A percentile compares a stretch with the other conserved stretches of the same genome.
phyloP scores from a whole-genome alignment of 2,888 invertebrate genomes.

The Synergus gifuensis region DNA sequence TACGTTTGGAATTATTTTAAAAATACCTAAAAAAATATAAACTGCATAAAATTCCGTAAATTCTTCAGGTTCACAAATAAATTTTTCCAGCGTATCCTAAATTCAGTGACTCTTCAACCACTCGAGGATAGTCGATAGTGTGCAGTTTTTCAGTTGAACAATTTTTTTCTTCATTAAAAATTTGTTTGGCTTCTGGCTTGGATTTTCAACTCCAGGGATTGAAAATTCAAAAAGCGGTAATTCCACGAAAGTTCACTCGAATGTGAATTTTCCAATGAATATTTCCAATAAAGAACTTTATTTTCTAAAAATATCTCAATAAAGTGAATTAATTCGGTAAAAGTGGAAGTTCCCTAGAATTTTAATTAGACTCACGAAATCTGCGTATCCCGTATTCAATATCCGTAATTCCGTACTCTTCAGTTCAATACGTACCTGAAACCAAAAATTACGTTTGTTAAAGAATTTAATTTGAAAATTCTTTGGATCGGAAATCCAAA shows the following conservation, averaged over 20 bases:
- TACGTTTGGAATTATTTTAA: too few species aligned
- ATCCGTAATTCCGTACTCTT: neutral
- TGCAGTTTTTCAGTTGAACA: neutral
- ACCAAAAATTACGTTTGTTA: constrained; percentile 49
- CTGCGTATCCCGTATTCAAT: neutral
- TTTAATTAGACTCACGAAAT: neutral
- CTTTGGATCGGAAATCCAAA: neutral
- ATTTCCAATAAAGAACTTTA: neutral
- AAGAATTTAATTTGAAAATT: neutral
- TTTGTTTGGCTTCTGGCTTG: neutral
- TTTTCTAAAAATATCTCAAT: neutral
- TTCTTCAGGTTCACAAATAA: neutral
- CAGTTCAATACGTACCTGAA: constrained; percentile 63
- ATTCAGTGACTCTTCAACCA: neutral
- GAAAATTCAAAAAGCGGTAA: neutral
- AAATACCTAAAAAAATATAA: neutral
- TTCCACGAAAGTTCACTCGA: too few species aligned
- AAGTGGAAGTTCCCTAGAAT: neutral
- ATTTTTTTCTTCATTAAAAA: neutral
- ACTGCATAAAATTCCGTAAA: neutral
- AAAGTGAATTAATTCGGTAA: neutral
- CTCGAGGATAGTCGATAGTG: neutral
- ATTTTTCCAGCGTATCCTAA: neutral
- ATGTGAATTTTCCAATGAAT: neutral
- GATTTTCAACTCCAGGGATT: neutral